Evolutionary conservation across 2,113 vertebrate genomes (phyloP).

Genomic region (Cervus canadensis): DNA sequence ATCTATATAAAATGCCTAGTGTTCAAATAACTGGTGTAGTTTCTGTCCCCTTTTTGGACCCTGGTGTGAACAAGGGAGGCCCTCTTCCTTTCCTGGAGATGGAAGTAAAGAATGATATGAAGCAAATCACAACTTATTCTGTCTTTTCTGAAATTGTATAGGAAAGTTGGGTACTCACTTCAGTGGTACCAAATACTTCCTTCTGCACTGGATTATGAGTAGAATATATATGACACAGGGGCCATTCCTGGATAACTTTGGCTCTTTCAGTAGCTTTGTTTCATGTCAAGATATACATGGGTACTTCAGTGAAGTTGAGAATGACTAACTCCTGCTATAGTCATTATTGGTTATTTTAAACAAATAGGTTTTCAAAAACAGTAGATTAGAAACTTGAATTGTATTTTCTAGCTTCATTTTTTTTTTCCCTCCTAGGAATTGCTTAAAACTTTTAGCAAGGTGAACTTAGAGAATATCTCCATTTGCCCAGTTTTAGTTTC

Average conservation of each 20-base stretch:
- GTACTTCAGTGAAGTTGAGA: neutral
- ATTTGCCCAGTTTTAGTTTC: neutral
- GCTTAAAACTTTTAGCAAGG: neutral
- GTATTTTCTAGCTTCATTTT: neutral
- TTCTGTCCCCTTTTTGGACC: neutral
- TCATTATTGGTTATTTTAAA: neutral
- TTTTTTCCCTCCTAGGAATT: neutral
- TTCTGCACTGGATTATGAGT: neutral
- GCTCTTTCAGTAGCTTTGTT: neutral
- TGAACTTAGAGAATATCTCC: neutral
- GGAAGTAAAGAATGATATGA: neutral
- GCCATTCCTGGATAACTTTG: neutral
- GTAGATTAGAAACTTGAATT: neutral
- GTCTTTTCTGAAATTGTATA: neutral
- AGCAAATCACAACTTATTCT: neutral
- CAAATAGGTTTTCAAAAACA: neutral
- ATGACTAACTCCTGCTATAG: neutral
- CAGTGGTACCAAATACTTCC: neutral
- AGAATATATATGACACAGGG: neutral
- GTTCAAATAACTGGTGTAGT: neutral
- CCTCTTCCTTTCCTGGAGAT: neutral
- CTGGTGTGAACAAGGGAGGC: neutral
- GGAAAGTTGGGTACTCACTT: no score
- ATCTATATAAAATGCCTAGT: neutral
- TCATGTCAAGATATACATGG: neutral